A percentile compares a stretch with the other conserved stretches of the same genome.
Evolutionary conservation across 2,888 invertebrate species (phyloP).

Genomic region (Nemotelus pantherinus): DNA sequence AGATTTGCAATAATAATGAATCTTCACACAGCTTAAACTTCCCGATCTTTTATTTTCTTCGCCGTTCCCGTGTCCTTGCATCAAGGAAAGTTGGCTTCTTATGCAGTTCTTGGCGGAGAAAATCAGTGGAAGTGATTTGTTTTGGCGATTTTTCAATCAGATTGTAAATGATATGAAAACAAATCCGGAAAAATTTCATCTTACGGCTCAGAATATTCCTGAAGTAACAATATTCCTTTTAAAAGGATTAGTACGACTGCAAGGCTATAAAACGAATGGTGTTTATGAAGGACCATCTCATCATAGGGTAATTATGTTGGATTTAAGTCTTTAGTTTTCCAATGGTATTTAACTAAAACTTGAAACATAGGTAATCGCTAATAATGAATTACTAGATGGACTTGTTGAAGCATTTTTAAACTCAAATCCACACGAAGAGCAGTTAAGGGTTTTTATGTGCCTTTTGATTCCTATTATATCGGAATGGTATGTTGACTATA

Average conservation of each 20-base stretch:
- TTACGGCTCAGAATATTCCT: constrained; percentile 54
- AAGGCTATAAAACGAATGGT: constrained; percentile 62
- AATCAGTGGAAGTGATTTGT: constrained; percentile 55
- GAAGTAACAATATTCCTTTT: constrained; percentile 66
- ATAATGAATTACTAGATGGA: constrained; percentile 65
- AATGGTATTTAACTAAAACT: constrained; percentile 31
- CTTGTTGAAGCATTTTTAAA: constrained; percentile 65
- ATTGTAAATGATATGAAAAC: constrained; percentile 57
- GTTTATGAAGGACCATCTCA: constrained; percentile 56
- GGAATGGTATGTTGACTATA: constrained; percentile 56
- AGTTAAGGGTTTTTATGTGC: constrained; percentile 65
- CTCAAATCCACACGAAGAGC: constrained; percentile 65
- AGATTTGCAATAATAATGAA: not conserved
- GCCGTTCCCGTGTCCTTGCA: constrained; percentile 69
- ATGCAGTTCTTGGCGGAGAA: constrained; percentile 65
- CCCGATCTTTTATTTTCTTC: constrained; percentile 64
- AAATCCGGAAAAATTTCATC: constrained; percentile 52
- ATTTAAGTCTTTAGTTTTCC: constrained; percentile 8
- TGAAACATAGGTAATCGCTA: constrained; percentile 56
- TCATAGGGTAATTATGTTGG: constrained; percentile 35
- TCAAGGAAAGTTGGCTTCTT: constrained; percentile 70
- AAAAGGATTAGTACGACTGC: constrained; percentile 64
- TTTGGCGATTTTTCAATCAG: constrained; percentile 66
- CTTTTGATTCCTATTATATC: constrained; percentile 63
- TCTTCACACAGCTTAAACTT: constrained; percentile 22